phyloP scores from a whole-genome alignment of 2,888 invertebrate genomes.

The Microctonus brassicae region DNA sequence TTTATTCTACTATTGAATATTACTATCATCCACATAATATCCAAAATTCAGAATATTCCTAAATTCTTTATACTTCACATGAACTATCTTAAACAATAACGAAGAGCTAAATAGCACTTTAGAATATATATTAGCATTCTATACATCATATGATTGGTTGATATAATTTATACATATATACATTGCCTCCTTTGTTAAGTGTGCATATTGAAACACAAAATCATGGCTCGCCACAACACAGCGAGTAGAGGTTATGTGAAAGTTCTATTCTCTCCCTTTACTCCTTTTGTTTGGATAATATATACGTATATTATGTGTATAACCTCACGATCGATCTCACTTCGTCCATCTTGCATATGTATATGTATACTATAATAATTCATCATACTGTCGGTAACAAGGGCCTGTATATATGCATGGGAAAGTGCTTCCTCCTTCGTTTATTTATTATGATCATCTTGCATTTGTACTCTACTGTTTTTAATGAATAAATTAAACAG shows the following conservation, averaged over 20 bases:
- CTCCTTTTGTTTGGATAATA: not conserved
- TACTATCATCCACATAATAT: no score
- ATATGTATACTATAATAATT: conserved; percentile 1
- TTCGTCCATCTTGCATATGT: not conserved
- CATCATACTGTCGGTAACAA: no score
- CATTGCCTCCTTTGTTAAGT: not conserved
- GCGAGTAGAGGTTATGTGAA: not conserved
- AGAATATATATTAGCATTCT: no score
- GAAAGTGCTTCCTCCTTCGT: not conserved
- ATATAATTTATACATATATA: not conserved
- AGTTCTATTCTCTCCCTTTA: not conserved
- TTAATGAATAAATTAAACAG: not conserved
- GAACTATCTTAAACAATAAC: no score
- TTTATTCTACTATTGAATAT: no score
- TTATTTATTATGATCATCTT: not conserved
- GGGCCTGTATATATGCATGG: not conserved
- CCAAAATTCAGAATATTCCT: no score
- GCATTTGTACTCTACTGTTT: not conserved
- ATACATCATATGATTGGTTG: conserved; percentile 4
- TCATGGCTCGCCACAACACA: conserved; percentile 1
- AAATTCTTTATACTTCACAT: no score
- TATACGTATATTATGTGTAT: no score
- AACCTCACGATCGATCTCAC: conserved; percentile 10
- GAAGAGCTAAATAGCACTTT: not conserved
- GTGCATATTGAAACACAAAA: conserved; percentile 5